These are phyloP conservation scores for Helogale parvula DNA, from an alignment of 2,113 vertebrate species.

Conservation along the genomic window DNA sequence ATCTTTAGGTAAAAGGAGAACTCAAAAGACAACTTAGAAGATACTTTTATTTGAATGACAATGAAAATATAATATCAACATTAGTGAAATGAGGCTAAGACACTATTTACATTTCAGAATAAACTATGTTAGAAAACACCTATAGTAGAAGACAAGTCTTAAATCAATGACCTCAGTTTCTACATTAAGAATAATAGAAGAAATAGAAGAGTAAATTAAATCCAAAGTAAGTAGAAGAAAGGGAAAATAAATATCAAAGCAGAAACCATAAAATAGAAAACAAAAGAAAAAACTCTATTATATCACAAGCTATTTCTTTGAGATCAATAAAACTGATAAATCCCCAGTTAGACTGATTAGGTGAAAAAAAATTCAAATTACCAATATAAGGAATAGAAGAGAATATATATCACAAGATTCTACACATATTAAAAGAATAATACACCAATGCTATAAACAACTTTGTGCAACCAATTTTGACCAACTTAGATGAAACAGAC, in stretches of 20 bases:
- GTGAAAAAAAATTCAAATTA: slow-evolving; percentile 14
- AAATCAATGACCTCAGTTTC: neutral
- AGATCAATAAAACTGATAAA: neutral
- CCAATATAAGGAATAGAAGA: neutral
- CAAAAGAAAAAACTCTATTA: neutral
- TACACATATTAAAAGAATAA: slow-evolving; percentile 1
- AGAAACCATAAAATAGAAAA: slow-evolving; percentile 22
- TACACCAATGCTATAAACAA: neutral
- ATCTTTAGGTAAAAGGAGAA: neutral
- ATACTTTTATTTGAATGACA: neutral
- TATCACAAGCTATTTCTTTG: neutral
- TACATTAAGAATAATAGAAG: neutral
- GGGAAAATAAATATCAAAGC: neutral
- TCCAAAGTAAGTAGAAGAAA: neutral
- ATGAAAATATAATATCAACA: neutral
- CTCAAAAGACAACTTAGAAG: neutral
- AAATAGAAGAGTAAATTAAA: neutral
- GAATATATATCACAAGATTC: neutral
- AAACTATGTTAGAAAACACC: neutral
- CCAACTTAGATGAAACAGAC: neutral
- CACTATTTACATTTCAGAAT: neutral
- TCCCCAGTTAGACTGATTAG: neutral
- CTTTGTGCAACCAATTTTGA: neutral
- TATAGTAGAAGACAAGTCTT: neutral
- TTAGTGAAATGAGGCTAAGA: neutral